A percentile compares a stretch with the other conserved stretches of the same genome.
phyloP scores from a whole-genome alignment of 1,140 invertebrate species.

The Scaptomyza hsui region DNA sequence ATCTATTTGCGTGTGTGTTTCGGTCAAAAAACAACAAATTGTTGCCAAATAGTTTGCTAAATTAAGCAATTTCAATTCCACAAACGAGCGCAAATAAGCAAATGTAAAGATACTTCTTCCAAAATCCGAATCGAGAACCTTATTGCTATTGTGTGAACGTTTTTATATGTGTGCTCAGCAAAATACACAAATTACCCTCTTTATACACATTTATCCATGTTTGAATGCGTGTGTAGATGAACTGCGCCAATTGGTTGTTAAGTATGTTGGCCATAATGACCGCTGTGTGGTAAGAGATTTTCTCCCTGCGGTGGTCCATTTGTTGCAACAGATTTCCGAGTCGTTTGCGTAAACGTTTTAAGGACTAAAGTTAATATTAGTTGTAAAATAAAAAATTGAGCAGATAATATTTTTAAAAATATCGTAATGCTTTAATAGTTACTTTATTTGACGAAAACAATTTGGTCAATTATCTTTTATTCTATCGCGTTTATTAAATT shows the following conservation, averaged over 20 bases:
- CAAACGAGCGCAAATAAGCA: conserved; percentile 30
- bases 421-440: too few species aligned
- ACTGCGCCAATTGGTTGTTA: conserved; percentile 39
- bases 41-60: conserved; percentile 37
- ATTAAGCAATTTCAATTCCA: conserved; percentile 49
- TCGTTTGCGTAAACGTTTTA: background rate
- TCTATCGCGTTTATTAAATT: too few species aligned
- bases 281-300: conserved; percentile 17
- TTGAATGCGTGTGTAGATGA: conserved; percentile 39
- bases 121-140: conserved; percentile 11
- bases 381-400: background rate
- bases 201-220: conserved; percentile 32
- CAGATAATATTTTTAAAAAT: too few species aligned
- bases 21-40: conserved; percentile 13
- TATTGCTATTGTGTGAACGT: conserved; percentile 17
- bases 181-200: conserved; percentile 54
- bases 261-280: conserved; percentile 23
- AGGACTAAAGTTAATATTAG: too few species aligned
- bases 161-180: conserved; percentile 32
- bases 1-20: background rate
- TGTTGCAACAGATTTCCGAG: too few species aligned
- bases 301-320: background rate
- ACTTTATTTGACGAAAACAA: too few species aligned
- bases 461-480: too few species aligned
- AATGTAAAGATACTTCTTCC: conserved; percentile 31